Conservation (phyloP, 2,113 vertebrate species). For the Anser brachyrhynchus region DNA sequence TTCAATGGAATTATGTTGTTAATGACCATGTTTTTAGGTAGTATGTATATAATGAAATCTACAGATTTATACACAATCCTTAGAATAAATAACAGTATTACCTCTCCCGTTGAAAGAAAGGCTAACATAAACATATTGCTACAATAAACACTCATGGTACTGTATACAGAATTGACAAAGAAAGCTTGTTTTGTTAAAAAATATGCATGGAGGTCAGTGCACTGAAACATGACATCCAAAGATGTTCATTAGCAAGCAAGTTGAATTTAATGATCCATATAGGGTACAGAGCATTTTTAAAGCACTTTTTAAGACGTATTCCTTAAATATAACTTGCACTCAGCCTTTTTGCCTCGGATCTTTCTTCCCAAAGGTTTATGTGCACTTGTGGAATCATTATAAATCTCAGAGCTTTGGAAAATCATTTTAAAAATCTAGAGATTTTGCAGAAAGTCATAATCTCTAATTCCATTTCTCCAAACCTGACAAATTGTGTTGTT, state of each 20-base stretch:
- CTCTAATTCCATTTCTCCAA: background rate
- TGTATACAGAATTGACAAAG: background rate
- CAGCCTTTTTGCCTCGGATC: background rate
- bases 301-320: background rate
- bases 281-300: background rate
- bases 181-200: constrained; percentile 5
- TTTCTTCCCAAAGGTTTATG: background rate
- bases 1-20: background rate
- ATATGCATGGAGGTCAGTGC: background rate
- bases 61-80: background rate
- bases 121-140: background rate
- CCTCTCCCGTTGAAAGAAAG: background rate
- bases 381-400: background rate
- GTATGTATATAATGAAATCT: background rate
- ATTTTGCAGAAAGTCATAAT: background rate
- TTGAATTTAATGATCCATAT: constrained; percentile 7
- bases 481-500: background rate
- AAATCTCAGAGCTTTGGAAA: background rate
- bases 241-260: background rate
- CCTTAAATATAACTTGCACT: background rate
- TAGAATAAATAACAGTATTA: background rate
- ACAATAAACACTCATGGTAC: background rate
- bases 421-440: background rate
- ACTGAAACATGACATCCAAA: background rate
- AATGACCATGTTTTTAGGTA: background rate